Evolutionary conservation across 37 sponge, comb jelly and placozoan genomes (phyloP), one percentile per base, ranked within the genome.

Genomic region (Spongilla lacustris): DNA sequence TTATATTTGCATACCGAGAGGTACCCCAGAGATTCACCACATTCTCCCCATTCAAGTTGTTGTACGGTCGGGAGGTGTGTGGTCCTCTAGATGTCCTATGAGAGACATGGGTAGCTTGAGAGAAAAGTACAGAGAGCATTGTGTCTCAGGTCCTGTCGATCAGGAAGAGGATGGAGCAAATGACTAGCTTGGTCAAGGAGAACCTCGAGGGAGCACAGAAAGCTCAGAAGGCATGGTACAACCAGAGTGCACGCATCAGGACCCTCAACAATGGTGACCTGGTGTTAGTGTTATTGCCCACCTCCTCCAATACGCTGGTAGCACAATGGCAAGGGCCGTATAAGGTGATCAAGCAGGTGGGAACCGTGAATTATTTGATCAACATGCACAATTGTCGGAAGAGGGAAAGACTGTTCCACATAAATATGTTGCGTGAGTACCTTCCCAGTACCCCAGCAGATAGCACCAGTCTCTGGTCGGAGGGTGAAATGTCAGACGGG

Each of bases 21-120:
- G n/a, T n/a, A n/a, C n/a, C n/a, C n/a, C n/a, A n/a, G n/a, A n/a
- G n/a, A n/a, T n/a, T n/a, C n/a, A 32, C 76, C 34, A 4, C 33
- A 87, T 78, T 48, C 26, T 78, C 50, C 38, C 79, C 46, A 3
- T 78, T 46, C 10, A 22, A 46, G 49, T 36, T 78, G 50, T 49
- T 78, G 28, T 78, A 74, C 35, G 75, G 75, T 26, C 14, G 35
- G 35, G 36, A 24, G 4, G 32, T 74, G 23, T 2, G 4, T 14
- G 75, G 75, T 0, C 75, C 75, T 36, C 35, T 74, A 30, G 75
- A 74, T 26, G 75, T 26, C 12, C 30, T 74, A 36, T 2, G 32
- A 74, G 75, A 74, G 35, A 36, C 75, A 36, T 74, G 75, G 75
- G 32, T 36, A 74, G 75, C 32, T 4, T 14, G 25, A 33, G 23